Evolutionary conservation across 1,140 invertebrate species (phyloP).

Genomic region (Matsumurasca onukii): DNA sequence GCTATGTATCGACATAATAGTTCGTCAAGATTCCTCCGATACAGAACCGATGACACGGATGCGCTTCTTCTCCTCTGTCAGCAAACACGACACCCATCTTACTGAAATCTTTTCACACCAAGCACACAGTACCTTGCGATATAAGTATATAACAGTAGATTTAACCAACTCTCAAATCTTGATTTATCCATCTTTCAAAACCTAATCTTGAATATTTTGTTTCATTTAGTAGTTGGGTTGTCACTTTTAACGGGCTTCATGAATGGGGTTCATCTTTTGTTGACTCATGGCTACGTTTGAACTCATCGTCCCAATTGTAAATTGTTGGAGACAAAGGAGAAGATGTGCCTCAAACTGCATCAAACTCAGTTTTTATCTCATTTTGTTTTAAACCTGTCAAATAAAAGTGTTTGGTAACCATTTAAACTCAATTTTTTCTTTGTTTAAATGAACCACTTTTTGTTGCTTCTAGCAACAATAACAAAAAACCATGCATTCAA

Average conservation of each 20-base stretch:
- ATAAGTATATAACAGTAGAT: not conserved
- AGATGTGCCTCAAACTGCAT: not conserved
- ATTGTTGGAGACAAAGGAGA: not conserved
- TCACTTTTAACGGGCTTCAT: not conserved
- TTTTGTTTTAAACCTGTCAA: not conserved
- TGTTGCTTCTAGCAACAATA: not conserved
- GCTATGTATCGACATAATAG: not conserved
- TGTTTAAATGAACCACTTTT: not conserved
- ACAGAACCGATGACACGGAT: not conserved
- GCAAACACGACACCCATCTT: too few relatives aligned
- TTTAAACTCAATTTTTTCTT: not conserved
- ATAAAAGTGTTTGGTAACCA: too few relatives aligned
- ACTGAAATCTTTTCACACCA: not conserved
- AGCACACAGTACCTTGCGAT: not conserved
- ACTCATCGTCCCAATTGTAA: not conserved
- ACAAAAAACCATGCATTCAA: too few relatives aligned
- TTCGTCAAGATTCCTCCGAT: not conserved
- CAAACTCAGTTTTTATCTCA: not conserved
- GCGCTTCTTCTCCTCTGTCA: not conserved
- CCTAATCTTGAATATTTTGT: not conserved
- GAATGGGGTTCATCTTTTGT: too few relatives aligned
- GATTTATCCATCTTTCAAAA: too few relatives aligned
- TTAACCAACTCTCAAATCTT: not conserved
- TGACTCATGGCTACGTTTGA: not conserved
- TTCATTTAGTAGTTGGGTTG: not conserved